A percentile compares a stretch with the other conserved stretches of the same genome.
Conservation (phyloP, 2,888 invertebrate species). For the Pristionchus fissidentatus region DNA sequence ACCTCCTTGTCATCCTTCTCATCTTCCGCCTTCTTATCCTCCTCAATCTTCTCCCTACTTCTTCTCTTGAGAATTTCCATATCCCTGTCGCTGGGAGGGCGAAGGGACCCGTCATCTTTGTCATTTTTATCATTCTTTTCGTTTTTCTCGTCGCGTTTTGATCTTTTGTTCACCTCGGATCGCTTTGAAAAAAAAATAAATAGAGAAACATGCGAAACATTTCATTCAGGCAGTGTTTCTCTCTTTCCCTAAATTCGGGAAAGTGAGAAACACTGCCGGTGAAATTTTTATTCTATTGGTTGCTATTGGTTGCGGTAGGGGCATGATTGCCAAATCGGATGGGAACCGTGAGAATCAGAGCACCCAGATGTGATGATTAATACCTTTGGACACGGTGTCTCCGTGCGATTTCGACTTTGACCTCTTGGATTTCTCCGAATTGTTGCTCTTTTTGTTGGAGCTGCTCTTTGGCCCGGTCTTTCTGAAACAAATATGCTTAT, state of each 20-base stretch:
- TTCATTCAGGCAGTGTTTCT: too few relatives aligned
- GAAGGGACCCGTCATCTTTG: not conserved
- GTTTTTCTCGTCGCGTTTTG: too few relatives aligned
- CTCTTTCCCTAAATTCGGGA: too few relatives aligned
- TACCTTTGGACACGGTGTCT: not conserved
- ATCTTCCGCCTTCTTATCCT: not conserved
- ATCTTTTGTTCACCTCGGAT: too few relatives aligned
- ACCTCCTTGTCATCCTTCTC: constrained; percentile 29
- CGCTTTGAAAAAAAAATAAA: too few relatives aligned
- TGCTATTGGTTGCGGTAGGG: too few relatives aligned
- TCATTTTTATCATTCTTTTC: not conserved
- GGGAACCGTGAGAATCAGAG: too few relatives aligned
- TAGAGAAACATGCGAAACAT: not conserved
- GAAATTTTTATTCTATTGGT: too few relatives aligned
- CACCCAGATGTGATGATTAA: too few relatives aligned
- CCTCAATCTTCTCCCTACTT: not conserved
- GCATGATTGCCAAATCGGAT: too few relatives aligned
- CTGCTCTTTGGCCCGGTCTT: constrained; percentile 6
- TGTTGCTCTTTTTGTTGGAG: constrained; percentile 49
- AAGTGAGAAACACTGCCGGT: too few relatives aligned
- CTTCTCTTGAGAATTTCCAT: constrained; percentile 22
- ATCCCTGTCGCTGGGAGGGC: constrained; percentile 24
- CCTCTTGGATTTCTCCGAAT: constrained; percentile 5
- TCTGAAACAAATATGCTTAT: not conserved
- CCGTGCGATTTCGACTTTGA: constrained; percentile 13